Base-by-base conservation (phyloP, 2,113 vertebrate species). In the Carollia perspicillata region DNA sequence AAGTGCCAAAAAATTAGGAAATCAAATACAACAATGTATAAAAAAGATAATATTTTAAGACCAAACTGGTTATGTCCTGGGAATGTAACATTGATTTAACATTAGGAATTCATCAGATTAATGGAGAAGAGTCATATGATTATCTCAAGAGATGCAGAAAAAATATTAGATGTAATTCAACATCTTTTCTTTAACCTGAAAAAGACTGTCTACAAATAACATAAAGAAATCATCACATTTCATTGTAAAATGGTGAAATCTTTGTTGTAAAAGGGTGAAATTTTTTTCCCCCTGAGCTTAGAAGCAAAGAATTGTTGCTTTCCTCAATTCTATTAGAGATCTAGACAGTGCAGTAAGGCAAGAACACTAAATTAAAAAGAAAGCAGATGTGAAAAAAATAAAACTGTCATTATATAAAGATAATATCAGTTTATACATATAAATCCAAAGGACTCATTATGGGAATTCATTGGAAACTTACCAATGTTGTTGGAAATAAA, bases 171-270 rank as follows among this genome's bases (percentile, higher is more conserved):
- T 63, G n/a, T 37, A 78, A 86, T 20, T 79, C 26, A 92, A 49
- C 3, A 81, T 22, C 33, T 60, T 60, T 42, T 47, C 2, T 71
- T 90, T 94, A 88, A 71, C 7, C 44, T 63, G 17, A 42, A 88
- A 80, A 68, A 74, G 1, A 75, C 17, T 51, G 75, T 49, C 77
- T 88, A 65, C 40, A 83, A 58, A 74, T 60, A 72, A 35, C 13
- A 77, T 51, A 81, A 12, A 71, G 10, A 23, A 74, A 69, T n/a
- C 42, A 22, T 47, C 33, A 47, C 14, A 85, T 80, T 85, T 92
- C 37, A 92, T 28, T 72, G 63, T 23, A 51, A 84, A 96, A 93
- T 20, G 35, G 18, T 93, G 49, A 72, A 94, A 93, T 78, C n/a
- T 51, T 51, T 51, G 16, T 28, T 78, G 68, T 23, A 58, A 84